These are phyloP conservation scores for Hoplias malabaricus DNA, from an alignment of 2,113 vertebrate species.

Conservation along the genomic window DNA sequence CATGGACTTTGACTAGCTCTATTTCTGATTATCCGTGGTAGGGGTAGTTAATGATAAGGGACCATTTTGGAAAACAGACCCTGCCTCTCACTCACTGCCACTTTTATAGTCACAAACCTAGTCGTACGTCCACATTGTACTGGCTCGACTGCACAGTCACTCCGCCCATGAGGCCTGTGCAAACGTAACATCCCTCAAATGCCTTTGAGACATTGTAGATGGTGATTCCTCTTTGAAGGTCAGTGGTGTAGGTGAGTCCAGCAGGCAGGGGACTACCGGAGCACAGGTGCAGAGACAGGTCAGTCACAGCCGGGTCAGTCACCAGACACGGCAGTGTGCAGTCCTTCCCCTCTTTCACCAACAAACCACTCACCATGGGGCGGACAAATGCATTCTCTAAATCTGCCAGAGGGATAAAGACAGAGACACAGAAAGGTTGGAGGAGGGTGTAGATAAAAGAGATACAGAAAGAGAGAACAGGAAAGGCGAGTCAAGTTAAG, in stretches of 20 bases:
- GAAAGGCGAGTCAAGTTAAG: not conserved
- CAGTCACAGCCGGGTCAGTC: constrained; percentile 67
- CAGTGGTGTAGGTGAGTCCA: constrained; percentile 56
- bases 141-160: constrained; percentile 58
- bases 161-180: constrained; percentile 42
- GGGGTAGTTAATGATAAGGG: no score
- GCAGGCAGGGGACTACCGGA: constrained; percentile 59
- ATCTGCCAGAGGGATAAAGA: constrained; percentile 37
- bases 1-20: not conserved
- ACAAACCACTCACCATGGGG: constrained; percentile 66
- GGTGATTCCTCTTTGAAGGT: constrained; percentile 64
- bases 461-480: not conserved
- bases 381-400: constrained; percentile 51
- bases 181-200: constrained; percentile 69
- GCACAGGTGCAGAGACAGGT: constrained; percentile 63
- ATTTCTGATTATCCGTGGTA: not conserved
- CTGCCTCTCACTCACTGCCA: not conserved
- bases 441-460: no score
- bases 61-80: not conserved
- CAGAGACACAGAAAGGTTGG: not conserved
- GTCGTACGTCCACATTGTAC: constrained; percentile 69
- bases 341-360: constrained; percentile 66
- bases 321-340: constrained; percentile 71
- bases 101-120: constrained; percentile 57
- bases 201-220: constrained; percentile 62